Conservation (phyloP, 2,797 vertebrate species). For the Ibycter americanus region DNA sequence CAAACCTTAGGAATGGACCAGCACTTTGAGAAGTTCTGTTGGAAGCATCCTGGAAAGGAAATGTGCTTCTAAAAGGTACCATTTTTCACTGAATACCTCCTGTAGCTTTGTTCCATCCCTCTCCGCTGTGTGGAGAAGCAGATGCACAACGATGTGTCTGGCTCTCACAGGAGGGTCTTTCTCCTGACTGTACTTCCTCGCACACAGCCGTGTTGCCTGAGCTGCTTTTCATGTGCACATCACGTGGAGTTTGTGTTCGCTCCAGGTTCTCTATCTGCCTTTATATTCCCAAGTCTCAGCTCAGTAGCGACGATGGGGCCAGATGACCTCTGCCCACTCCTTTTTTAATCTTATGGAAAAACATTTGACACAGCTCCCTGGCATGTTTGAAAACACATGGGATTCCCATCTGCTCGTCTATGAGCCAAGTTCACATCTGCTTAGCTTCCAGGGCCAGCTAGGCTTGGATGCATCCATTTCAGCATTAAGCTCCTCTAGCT, state of each 20-base stretch:
- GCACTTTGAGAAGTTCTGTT: neutral
- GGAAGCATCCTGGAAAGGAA: neutral
- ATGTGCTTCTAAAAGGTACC: neutral
- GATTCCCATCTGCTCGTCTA: neutral
- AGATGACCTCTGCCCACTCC: neutral
- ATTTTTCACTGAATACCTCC: neutral
- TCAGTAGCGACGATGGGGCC: neutral
- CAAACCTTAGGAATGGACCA: neutral
- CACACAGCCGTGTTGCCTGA: neutral
- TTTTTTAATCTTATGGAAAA: neutral
- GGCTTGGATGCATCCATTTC: neutral
- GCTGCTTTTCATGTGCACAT: neutral
- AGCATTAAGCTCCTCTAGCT: neutral
- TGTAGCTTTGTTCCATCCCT: neutral
- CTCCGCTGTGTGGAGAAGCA: neutral
- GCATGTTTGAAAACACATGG: neutral
- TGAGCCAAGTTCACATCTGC: neutral
- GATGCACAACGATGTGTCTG: rapidly evolving
- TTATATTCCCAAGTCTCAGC: neutral
- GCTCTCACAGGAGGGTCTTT: neutral
- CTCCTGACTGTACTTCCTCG: neutral
- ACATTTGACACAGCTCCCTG: neutral
- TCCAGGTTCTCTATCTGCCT: neutral
- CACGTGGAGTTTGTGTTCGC: neutral
- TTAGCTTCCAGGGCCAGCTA: neutral